These are phyloP conservation scores for Marmota monax DNA, from an alignment of 2,113 vertebrate genomes.

Conservation along the genomic window DNA sequence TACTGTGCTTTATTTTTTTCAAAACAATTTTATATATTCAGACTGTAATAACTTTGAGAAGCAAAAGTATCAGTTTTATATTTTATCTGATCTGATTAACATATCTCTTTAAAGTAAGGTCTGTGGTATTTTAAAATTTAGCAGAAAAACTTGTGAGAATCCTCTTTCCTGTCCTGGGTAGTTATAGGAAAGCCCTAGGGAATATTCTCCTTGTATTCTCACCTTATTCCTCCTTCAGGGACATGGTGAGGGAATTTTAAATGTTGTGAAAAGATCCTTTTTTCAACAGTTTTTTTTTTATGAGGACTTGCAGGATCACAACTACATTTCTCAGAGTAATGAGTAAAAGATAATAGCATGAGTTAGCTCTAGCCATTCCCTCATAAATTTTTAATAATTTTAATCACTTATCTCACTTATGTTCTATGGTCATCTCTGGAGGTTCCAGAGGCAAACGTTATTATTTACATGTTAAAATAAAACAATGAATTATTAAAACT, in stretches of 20 bases:
- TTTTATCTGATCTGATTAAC: conserved; percentile 35
- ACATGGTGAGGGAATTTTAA: background rate
- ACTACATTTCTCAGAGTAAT: background rate
- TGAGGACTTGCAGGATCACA: background rate
- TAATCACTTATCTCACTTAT: conserved; percentile 9
- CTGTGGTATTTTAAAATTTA: background rate
- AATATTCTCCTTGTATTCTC: background rate
- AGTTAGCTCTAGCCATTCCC: background rate
- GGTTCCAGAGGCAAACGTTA: conserved; percentile 2
- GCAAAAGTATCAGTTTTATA: conserved; percentile 4
- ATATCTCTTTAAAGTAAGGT: background rate
- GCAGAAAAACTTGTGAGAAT: background rate
- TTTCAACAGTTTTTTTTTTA: background rate
- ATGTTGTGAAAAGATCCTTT: background rate
- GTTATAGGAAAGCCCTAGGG: background rate
- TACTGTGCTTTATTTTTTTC: background rate
- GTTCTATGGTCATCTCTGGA: background rate
- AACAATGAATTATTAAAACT: background rate
- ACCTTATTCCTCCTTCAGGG: background rate
- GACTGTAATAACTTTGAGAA: background rate
- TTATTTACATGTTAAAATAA: conserved; percentile 51
- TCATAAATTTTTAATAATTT: conserved; percentile 19
- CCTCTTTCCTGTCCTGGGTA: background rate
- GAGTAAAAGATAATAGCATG: conserved; percentile 16
- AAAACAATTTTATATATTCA: conserved; percentile 47